Evolutionary conservation across 2,113 vertebrate genomes (phyloP).

Genomic region (Aramus guarauna): DNA sequence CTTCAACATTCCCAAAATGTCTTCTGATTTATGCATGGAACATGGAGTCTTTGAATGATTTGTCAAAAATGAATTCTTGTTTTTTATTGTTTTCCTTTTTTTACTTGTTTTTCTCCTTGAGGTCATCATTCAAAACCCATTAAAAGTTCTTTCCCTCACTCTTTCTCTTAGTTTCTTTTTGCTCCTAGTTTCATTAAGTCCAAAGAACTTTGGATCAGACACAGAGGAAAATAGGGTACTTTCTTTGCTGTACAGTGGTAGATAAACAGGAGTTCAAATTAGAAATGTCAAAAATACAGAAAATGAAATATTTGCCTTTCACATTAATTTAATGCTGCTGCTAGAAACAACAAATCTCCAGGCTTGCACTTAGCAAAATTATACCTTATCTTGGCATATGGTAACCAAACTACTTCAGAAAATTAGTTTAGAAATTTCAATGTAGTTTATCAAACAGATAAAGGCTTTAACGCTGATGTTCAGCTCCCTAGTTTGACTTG

Average conservation of each 20-base stretch:
- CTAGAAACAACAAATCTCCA: not conserved
- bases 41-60: not conserved
- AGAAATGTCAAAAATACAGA: not conserved
- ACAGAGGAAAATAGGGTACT: not conserved
- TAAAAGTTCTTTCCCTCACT: not conserved
- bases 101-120: not conserved
- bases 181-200: not conserved
- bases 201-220: not conserved
- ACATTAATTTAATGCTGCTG: conserved; percentile 14
- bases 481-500: not conserved
- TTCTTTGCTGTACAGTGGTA: not conserved
- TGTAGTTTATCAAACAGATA: conserved; percentile 7
- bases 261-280: not conserved
- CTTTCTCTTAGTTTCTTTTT: not conserved
- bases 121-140: not conserved
- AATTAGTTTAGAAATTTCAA: conserved; percentile 9
- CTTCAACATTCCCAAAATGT: not conserved
- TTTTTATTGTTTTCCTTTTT: not conserved
- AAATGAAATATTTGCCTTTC: not conserved
- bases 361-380: conserved; percentile 31
- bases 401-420: conserved; percentile 17
- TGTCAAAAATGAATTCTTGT: not conserved
- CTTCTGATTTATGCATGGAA: not conserved
- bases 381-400: not conserved
- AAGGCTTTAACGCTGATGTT: not conserved